These are phyloP conservation scores for Calonectris borealis DNA, from an alignment of 2,113 vertebrate species.

Conservation along the genomic window DNA sequence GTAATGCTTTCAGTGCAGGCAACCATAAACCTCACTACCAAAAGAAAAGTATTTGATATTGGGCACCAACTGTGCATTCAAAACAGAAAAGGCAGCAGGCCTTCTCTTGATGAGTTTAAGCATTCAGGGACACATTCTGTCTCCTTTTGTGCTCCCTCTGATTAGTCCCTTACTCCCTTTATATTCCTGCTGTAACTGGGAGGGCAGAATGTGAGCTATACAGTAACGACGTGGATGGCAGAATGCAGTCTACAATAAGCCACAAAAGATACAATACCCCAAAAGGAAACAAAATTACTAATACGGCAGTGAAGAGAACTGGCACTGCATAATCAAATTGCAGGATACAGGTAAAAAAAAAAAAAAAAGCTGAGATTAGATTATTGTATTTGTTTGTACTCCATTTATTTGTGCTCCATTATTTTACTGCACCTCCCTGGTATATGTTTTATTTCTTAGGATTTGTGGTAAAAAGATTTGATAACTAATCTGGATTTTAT, in stretches of 20 bases:
- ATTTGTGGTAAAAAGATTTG: background rate
- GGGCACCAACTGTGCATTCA: constrained; percentile 37
- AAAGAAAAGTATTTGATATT: constrained; percentile 46
- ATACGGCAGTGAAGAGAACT: background rate
- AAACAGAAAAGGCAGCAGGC: constrained; percentile 58
- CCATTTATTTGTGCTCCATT: background rate
- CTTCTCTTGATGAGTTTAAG: constrained; percentile 53
- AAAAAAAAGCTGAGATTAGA: fast-evolving
- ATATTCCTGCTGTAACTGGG: constrained; percentile 13
- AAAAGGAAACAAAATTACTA: constrained; percentile 42
- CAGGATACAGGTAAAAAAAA: background rate
- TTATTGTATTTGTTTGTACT: background rate
- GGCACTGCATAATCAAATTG: background rate
- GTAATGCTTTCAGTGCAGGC: constrained; percentile 15
- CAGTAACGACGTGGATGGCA: background rate
- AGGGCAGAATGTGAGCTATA: constrained; percentile 17
- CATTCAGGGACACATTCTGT: constrained; percentile 40
- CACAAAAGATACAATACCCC: background rate
- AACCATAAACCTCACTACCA: background rate
- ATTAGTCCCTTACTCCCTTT: constrained; percentile 36
- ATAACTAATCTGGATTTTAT: background rate
- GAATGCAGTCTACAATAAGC: background rate
- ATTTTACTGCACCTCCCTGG: background rate
- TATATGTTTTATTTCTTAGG: background rate
- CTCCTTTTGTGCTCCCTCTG: constrained; percentile 49